Conservation (phyloP, 92 coral and sea anemone species). For the Porites lobata region DNA sequence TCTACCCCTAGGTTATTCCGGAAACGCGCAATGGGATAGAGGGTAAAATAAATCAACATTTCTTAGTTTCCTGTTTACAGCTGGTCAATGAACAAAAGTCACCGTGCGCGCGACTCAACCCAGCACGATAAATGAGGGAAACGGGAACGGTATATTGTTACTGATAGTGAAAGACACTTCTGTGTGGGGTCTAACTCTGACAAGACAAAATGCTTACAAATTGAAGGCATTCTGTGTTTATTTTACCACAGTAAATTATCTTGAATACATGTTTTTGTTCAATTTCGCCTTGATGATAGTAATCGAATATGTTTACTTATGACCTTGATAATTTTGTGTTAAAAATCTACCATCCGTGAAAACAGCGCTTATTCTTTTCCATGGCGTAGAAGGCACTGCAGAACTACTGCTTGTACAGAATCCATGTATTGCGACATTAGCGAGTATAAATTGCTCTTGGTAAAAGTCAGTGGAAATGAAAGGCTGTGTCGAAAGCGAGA, state of each 20-base stretch:
- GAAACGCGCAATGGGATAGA: constrained; percentile 43
- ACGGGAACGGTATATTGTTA: constrained; percentile 3
- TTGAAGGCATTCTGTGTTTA: not conserved
- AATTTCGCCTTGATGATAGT: not conserved
- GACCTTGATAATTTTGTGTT: not conserved
- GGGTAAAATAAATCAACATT: constrained; percentile 38
- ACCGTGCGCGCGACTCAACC: constrained; percentile 17
- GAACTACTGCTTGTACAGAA: too few relatives aligned
- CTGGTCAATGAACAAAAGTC: constrained; percentile 28
- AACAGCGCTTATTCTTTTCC: too few relatives aligned
- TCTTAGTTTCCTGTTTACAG: constrained; percentile 45
- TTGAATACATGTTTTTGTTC: not conserved
- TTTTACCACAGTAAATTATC: not conserved
- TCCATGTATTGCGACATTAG: too few relatives aligned
- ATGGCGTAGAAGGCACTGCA: too few relatives aligned
- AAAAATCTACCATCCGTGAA: not conserved
- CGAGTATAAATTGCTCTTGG: too few relatives aligned
- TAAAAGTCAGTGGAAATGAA: too few relatives aligned
- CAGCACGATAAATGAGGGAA: constrained; percentile 23
- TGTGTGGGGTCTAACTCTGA: constrained; percentile 40
- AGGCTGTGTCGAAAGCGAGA: not conserved
- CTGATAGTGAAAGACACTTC: constrained; percentile 2
- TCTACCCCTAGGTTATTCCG: constrained; percentile 37
- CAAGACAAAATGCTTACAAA: not conserved
- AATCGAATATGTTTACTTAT: not conserved